Conservation (phyloP, 2,888 invertebrate genomes). For the Omphaloscelis lunosa region DNA sequence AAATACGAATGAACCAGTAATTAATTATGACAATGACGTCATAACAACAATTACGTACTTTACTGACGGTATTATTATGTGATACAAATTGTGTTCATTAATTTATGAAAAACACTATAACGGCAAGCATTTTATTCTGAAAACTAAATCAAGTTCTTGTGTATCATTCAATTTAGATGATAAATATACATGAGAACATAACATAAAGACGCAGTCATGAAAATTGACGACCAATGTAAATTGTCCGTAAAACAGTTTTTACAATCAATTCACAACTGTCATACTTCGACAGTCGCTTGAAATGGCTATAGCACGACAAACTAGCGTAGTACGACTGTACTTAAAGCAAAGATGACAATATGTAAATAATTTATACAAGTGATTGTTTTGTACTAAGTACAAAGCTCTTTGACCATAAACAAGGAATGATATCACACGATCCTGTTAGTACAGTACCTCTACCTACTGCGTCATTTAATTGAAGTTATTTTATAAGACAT, state of each 20-base stretch:
- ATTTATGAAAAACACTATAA: neutral
- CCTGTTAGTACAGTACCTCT: neutral
- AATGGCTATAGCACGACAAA: neutral
- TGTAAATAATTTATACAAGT: neutral
- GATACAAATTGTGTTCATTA: constrained; percentile 34
- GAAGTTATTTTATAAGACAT: neutral
- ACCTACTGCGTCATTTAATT: constrained; percentile 17
- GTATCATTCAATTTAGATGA: constrained; percentile 3
- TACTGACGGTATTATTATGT: constrained; percentile 11
- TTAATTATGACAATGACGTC: constrained; percentile 22
- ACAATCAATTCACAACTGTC: neutral
- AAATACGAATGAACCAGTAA: constrained; percentile 14
- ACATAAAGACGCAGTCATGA: neutral
- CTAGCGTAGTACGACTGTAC: neutral
- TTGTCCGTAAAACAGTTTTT: too few species aligned
- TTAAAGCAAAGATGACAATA: neutral
- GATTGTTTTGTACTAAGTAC: neutral
- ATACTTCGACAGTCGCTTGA: neutral
- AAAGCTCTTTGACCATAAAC: constrained; percentile 1
- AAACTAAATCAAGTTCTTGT: neutral
- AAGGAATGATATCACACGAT: neutral
- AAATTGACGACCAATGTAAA: neutral
- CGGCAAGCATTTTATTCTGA: neutral
- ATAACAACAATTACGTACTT: constrained; percentile 36
- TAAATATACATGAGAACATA: constrained; percentile 4